Evolutionary conservation across 92 coral and sea anemone genomes (phyloP), one percentile per base, ranked within the genome.

Genomic region (Porites lobata): DNA sequence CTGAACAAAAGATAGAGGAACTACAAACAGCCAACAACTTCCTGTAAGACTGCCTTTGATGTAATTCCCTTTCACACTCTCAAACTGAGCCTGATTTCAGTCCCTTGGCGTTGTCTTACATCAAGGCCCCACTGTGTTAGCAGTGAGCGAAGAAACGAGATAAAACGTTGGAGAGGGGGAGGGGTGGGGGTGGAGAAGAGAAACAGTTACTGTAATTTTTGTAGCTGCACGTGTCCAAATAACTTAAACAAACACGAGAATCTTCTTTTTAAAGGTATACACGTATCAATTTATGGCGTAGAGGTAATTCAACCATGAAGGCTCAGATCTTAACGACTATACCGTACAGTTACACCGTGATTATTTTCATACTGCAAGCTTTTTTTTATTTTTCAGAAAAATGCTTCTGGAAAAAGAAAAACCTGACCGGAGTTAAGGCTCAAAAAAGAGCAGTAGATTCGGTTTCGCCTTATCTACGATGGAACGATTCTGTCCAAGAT

Each of bases 1-100:
- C 91, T 15, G 93, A 92, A 81, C 92, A 92, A 81, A 92, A 92
- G 53, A 92, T 92, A 13, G 95, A 92, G 64, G 95, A 92, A 81
- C 88, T 92, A 29, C 92, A 85, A 62, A 75, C 84, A 50, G 95
- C 95, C 19, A 92, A 92, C 75, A 77, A 92, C 68, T 92, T 85
- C 76, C 67, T 92, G 95, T 92, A 72, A 92, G 95, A 58, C 8
- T 7, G 5, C 9, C 3, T n/a, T 84, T 1, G 3, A 14, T 50
- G 76, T 53, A 24, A 47, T 47, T 22, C 59, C 9, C 15, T 7
- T 62, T 62, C 15, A 56, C 13, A 14, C 11, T 10, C 11, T 56
- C 47, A 4, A 4, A 38, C 47, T 38, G 0, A 38, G 47, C 47
- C 47, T 38, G 47, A 38, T 38, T 38, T 56, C 61, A 56, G 17